Conservation (phyloP, 2,797 vertebrate genomes). For the Rhodeus uyekii region DNA sequence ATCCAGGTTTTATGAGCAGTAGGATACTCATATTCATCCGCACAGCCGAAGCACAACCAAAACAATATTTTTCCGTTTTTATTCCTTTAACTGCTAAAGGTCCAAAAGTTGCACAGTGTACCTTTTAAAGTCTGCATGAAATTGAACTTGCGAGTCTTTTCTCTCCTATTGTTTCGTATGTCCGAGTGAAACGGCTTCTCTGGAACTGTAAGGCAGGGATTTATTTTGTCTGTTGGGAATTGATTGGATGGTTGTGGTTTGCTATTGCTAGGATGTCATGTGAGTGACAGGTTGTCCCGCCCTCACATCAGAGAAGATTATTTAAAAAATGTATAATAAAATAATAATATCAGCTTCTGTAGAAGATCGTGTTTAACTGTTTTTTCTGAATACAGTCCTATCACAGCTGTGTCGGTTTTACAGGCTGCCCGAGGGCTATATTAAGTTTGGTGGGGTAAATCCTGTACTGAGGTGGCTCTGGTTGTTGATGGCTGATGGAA, state of each 20-base stretch:
- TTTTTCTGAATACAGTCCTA: neutral
- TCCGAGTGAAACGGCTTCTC: neutral
- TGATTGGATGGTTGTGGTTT: neutral
- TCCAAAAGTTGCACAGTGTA: neutral
- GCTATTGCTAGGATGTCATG: neutral
- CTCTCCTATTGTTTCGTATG: neutral
- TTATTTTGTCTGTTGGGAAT: neutral
- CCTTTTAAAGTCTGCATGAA: neutral
- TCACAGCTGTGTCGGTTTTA: neutral
- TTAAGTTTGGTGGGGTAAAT: neutral
- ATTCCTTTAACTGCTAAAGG: neutral
- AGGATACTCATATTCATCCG: too few species aligned
- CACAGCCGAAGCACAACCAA: neutral
- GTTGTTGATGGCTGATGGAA: neutral
- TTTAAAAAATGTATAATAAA: neutral
- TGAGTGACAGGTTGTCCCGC: neutral
- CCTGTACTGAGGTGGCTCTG: neutral
- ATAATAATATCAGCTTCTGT: neutral
- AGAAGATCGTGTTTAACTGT: neutral
- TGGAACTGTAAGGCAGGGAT: neutral
- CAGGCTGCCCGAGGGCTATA: neutral
- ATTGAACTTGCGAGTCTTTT: neutral
- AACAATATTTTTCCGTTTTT: neutral
- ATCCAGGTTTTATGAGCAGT: too few species aligned
- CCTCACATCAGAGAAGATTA: neutral